Evolutionary conservation across 2,888 invertebrate genomes (phyloP), one percentile per base, ranked within the genome.

Genomic region (Drosophila anceps): DNA sequence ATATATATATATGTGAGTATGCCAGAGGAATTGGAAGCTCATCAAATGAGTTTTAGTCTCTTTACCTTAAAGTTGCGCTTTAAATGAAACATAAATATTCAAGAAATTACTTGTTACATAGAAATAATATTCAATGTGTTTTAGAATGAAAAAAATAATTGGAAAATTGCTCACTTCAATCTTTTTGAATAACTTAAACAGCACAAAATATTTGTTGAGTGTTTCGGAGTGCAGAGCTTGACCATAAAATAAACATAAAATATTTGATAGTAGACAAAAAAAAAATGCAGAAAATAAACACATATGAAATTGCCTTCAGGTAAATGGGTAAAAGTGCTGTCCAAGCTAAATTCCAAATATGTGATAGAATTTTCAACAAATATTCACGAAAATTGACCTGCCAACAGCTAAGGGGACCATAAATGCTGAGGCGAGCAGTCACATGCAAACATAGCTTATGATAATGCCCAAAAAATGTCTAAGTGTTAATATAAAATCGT

Each of bases 401-500:
- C 55, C 72, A 60, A 61, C 39, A 50, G 18, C 60, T 18, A 44
- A 55, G 55, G 39, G 48, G 55, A 78, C 81, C 69, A 79, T 75
- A 71, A 79, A 71, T 53, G 76, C 58, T 62, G 31, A 63, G 57
- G 53, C 39, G 31, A 60, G 27, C 33, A 60, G 33, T 51, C 65
- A 31, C 20, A 50, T 43, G 31, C 31, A 64, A n/a, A 50, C 29
- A 39, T 27, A 82, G 65, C 83, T 80, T 80, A 82, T 76, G 77
- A 77, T 85, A 82, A 82, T 44, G 44, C 44, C 44, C 24, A 7
- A 44, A 44, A 44, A 44, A 24, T 82, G 70, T 69, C 70, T 64
- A 60, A 69, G 80, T 77, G 80, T 70, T 79, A 85, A 82, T 82
- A 73, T 76, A 76, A 77, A 73, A 55, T 58, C 81, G 44, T 10